Conservation (phyloP, 2,113 vertebrate species). For the Neofelis nebulosa region DNA sequence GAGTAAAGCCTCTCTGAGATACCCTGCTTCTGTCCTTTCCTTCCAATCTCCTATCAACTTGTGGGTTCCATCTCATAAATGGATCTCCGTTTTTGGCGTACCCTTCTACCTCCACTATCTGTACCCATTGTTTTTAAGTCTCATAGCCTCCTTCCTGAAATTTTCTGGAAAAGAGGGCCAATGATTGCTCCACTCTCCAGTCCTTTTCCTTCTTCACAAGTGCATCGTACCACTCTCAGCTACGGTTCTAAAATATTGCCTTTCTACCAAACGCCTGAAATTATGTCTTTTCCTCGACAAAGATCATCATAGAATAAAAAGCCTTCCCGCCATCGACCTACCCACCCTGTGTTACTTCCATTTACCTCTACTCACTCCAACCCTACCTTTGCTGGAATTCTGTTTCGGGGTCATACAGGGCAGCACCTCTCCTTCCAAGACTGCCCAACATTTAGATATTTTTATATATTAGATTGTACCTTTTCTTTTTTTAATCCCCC, state of each 20-base stretch:
- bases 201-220: neutral
- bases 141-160: neutral
- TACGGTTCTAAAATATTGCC: neutral
- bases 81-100: neutral
- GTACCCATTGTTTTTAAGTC: neutral
- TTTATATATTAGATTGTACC: neutral
- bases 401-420: accelerated
- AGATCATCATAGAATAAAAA: neutral
- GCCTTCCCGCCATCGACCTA: neutral
- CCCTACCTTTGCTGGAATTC: neutral
- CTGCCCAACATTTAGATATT: too few relatives aligned
- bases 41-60: neutral
- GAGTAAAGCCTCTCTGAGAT: neutral
- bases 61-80: neutral
- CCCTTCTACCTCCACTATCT: neutral
- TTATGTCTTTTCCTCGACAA: neutral
- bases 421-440: neutral
- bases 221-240: neutral
- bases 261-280: neutral
- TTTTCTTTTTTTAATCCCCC: neutral
- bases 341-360: neutral
- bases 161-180: neutral
- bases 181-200: neutral
- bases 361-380: neutral
- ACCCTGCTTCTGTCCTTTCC: neutral